phyloP scores from a whole-genome alignment of 2,888 invertebrate species.

The Andrena bucephala region DNA sequence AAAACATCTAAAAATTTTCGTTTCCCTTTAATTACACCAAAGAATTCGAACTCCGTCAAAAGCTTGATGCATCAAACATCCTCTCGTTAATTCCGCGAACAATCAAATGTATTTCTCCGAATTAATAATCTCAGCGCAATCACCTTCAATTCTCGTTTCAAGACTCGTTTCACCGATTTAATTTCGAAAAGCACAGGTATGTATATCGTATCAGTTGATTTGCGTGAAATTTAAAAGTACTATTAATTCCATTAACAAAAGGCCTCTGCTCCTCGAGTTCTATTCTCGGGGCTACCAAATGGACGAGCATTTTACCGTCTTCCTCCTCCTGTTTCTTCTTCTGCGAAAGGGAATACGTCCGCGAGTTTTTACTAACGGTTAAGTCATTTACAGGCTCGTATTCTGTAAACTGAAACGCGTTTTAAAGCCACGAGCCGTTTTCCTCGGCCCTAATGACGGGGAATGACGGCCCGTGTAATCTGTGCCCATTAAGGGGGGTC shows the following conservation, averaged over 20 bases:
- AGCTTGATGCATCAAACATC: too few species aligned
- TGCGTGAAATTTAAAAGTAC: too few species aligned
- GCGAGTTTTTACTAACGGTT: conserved; percentile 73
- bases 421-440: conserved; percentile 56
- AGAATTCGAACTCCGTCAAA: too few species aligned
- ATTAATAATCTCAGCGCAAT: too few species aligned
- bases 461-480: conserved; percentile 57
- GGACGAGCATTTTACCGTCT: conserved; percentile 14
- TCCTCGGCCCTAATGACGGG: conserved; percentile 54
- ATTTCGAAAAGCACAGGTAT: too few species aligned
- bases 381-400: conserved; percentile 74
- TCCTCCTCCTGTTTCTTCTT: conserved; percentile 17
- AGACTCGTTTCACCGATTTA: too few species aligned
- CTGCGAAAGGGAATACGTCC: conserved; percentile 44
- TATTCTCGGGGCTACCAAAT: background rate
- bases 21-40: too few species aligned
- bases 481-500: conserved; percentile 47
- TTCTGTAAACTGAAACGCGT: conserved; percentile 64
- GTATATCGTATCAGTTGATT: too few species aligned
- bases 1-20: too few species aligned
- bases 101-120: too few species aligned
- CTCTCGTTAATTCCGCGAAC: too few species aligned
- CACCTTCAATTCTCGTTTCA: too few species aligned
- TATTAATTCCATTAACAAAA: conserved; percentile 13
- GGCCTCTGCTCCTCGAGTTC: background rate